Evolutionary conservation across 2,888 invertebrate genomes (phyloP).

Genomic region (Agelastica alni): DNA sequence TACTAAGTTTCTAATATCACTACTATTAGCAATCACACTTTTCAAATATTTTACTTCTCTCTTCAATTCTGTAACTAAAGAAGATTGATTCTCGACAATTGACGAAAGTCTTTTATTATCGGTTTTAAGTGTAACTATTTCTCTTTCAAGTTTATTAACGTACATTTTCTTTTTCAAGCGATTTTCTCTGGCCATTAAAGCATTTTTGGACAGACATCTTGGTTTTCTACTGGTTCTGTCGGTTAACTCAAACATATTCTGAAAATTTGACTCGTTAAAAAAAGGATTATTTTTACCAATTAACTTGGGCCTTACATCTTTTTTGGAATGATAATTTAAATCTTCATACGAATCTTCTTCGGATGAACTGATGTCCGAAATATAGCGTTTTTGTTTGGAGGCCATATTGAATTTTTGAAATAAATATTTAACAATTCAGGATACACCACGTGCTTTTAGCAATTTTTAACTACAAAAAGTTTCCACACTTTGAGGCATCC

Average conservation of each 20-base stretch:
- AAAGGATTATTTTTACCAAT: constrained; percentile 5
- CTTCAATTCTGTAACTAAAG: constrained; percentile 57
- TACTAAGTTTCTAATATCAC: constrained; percentile 59
- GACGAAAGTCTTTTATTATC: constrained; percentile 59
- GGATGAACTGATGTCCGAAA: constrained; percentile 30
- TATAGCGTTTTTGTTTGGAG: constrained; percentile 38
- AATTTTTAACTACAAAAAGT: too few relatives aligned
- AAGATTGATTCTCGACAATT: constrained; percentile 58
- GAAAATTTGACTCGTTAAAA: constrained; percentile 20
- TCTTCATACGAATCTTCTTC: constrained; percentile 30
- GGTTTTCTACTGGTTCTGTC: constrained; percentile 45
- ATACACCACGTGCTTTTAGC: too few relatives aligned
- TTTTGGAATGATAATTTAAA: constrained; percentile 18
- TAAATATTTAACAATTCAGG: too few relatives aligned
- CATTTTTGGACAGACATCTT: constrained; percentile 61
- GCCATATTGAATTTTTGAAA: constrained; percentile 33
- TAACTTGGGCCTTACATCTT: constrained; percentile 23
- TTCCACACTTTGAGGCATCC: too few relatives aligned
- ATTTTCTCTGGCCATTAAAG: constrained; percentile 66
- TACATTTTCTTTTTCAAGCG: constrained; percentile 66
- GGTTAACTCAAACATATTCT: constrained; percentile 2
- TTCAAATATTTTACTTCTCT: constrained; percentile 62
- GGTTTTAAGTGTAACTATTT: constrained; percentile 52
- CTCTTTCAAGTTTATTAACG: constrained; percentile 61
- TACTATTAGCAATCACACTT: constrained; percentile 61